Evolutionary conservation across 1,140 invertebrate genomes (phyloP), one percentile per base, ranked within the genome.

Genomic region (Ridgeia piscesae): DNA sequence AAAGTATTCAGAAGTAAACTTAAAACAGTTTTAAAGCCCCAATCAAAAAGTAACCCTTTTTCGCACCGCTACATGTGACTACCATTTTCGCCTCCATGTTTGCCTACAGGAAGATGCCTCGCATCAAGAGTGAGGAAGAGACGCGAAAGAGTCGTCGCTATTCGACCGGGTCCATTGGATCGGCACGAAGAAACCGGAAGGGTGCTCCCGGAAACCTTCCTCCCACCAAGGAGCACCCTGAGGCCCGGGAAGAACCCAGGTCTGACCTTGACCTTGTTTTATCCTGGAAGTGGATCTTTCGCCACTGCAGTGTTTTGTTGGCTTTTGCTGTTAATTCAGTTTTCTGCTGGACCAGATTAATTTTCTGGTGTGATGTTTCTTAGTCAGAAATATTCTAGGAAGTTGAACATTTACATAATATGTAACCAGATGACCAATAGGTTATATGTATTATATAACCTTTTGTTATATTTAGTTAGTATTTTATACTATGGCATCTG

Each of bases 91-190:
- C n/a, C 34, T 90, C 89, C 31, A 90, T 92, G 33, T 91, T 92
- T 94, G 50, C 91, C 93, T 95, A n/a, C 93, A 97, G 98, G 93
- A 97, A 98, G 96, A 97, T 97, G 11, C 96, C 98, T 34, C 96
- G 97, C 48, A 97, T 94, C 92, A 96, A 94, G 93, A 94, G 95
- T 93, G 95, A 95, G 92, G 94, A 94, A 35, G 95, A 98, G 94
- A 96, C 97, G 35, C 96, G 98, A 92, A 98, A 98, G 95, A 97
- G 98, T 91, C 96, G 97, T 93, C 35, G 91, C 42, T 48, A 91
- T 58, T 91, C 91, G 48, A 33, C 42, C 8, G 91, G 91, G 34
- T 48, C 34, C 34, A n/a, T n/a, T 33, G 35, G 91, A n/a, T 35
- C 89, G 17, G 89, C 14, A 27, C 17, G 89, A 27, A 91, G 89